These are phyloP conservation scores for Cheilinus undulatus DNA, from an alignment of 2,113 vertebrate genomes.

Conservation along the genomic window DNA sequence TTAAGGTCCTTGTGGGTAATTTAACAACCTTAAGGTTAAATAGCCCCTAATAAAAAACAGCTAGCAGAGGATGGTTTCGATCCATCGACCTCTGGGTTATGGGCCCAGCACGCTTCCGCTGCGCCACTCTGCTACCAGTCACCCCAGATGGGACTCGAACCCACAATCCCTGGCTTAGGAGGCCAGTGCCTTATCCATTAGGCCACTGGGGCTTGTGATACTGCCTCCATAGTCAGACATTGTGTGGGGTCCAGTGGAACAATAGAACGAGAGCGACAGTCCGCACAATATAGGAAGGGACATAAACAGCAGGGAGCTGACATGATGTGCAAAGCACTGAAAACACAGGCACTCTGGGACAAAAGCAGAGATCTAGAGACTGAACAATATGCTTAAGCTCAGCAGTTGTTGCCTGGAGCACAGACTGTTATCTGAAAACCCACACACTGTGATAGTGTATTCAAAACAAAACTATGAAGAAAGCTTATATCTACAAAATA, in stretches of 20 bases:
- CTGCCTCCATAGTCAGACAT: neutral
- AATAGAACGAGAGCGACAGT: neutral
- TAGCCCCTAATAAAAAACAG: neutral
- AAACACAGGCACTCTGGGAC: neutral
- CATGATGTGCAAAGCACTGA: neutral
- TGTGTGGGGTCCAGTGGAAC: neutral
- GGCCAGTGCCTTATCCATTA: conserved; percentile 83
- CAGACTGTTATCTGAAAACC: neutral
- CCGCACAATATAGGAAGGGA: neutral
- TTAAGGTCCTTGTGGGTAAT: too few species aligned
- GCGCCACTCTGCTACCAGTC: conserved; percentile 83
- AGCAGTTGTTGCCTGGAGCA: neutral
- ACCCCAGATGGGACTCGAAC: conserved; percentile 77
- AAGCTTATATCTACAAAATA: neutral
- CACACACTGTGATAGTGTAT: neutral
- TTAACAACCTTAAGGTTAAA: neutral
- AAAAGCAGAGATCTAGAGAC: neutral
- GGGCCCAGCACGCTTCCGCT: conserved; percentile 89
- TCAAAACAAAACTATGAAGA: neutral
- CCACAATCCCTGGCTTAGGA: conserved; percentile 77
- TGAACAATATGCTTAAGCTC: neutral
- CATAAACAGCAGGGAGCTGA: neutral
- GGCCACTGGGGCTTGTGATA: conserved; percentile 75
- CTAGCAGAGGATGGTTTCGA: conserved; percentile 89
- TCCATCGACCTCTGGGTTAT: conserved; percentile 89